Evolutionary conservation across 1,140 invertebrate genomes (phyloP), one percentile per base, ranked within the genome.

Genomic region (Protaetia brevitarsis): DNA sequence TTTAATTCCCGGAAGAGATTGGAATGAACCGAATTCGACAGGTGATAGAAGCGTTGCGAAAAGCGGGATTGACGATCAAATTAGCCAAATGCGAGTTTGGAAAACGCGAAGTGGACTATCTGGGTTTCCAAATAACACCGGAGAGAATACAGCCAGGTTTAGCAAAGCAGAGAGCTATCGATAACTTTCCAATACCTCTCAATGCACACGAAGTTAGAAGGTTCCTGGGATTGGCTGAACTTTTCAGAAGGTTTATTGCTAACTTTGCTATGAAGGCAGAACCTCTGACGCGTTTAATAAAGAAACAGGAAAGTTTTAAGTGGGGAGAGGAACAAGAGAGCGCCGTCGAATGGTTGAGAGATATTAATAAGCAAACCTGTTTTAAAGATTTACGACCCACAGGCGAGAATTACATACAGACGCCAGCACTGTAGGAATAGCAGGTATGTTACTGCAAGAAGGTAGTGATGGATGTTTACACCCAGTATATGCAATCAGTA

Each of bases 371-470:
- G 31, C 13, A 34, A 62, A 63, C 56, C 45, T 2, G 4, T 37
- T 19, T 60, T 68, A 19, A 65, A 57, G 16, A 28, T 63, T n/a
- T 68, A 41, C 59, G 58, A 66, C 11, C 60, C 62, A 16, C 45
- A 66, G 21, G 34, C 58, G 68, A 6, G 73, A 78, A 23, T 45
- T 79, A 16, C 74, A 77, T 68, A 77, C 73, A 0, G 77, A 79
- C 65, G 78, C 76, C 0, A 71, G 68, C 45, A 16, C 7, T 6
- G 11, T n/a, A 31, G 51, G 45, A 30, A 11, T 65, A 4, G 63
- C 41, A 5, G 63, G 26, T 1, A 58, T 65, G 8, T 11, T 65
- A 29, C 13, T 58, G 8, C 26, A 65, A 37, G 31, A 58, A 58
- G 61, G 26, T 8, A 10, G n/a, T 13, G 63, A 31, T 58, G 51